Evolutionary conservation across 2,797 vertebrate genomes (phyloP), one percentile per base, ranked within the genome.

Genomic region (Psittacula derbiana): DNA sequence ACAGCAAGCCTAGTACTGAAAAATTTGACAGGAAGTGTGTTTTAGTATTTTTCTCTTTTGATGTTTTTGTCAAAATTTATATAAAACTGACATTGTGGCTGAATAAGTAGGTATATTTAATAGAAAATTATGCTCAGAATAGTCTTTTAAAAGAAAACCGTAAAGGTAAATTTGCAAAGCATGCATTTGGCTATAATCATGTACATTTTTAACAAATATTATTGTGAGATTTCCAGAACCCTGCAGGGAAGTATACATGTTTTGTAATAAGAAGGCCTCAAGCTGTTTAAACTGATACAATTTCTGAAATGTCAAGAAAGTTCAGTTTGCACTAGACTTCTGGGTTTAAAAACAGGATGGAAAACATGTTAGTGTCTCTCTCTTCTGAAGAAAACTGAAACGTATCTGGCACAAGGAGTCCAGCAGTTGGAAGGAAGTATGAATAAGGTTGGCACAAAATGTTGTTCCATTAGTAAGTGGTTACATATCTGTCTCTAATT

Each of bases 261-360:
- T 96, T 95, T 95, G 62, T 96, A 97, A 96, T 92, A 94, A 93
- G 97, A 97, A 95, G 88, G 65, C 93, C 88, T 98, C 97, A 97
- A 97, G 96, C 97, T 98, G 97, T 97, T 98, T 97, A 92, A 97
- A 96, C 90, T 97, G 96, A 97, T 97, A 97, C 95, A 97, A 97
- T 96, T 97, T 96, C 87, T 96, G 80, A 97, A 97, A 97, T 97
- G 96, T 95, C 83, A 49, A 55, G 79, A 94, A 96, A 97, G 95
- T 97, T 98, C 93, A 96, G 66, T 90, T 91, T 95, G 83, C 81
- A 94, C 72, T 96, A 96, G 88, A 95, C 90, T 97, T 97, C 78
- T 96, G 80, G 70, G 53, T 94, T 97, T 96, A 90, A 97, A 96
- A 97, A 90, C 93, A 95, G 90, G 96, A 96, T 97, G 83, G 95